Percentiles rank a stretch among this genome's conserved stretches.
phyloP scores from a whole-genome alignment of 2,113 vertebrate species.

The Clarias gariepinus region DNA sequence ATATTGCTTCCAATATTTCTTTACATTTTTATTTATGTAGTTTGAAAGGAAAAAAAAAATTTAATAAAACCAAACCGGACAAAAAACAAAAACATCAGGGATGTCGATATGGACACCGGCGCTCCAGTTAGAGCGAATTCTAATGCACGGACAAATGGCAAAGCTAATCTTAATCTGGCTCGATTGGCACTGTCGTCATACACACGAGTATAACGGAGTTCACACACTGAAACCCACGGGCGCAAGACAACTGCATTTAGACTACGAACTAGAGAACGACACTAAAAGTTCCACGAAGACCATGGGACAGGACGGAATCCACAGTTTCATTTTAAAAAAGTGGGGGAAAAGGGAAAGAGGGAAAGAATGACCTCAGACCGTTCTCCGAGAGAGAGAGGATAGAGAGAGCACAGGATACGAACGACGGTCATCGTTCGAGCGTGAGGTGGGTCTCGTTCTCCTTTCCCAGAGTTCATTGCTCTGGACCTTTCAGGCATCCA shows the following conservation, averaged over 20 bases:
- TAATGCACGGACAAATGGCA: slow-evolving; percentile 80
- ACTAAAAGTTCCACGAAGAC: slow-evolving; percentile 80
- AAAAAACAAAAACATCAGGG: slow-evolving; percentile 63
- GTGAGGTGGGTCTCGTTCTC: slow-evolving; percentile 74
- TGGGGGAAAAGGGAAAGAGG: slow-evolving; percentile 38
- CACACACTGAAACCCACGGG: slow-evolving; percentile 79
- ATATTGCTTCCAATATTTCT: slow-evolving; percentile 83
- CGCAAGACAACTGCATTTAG: slow-evolving; percentile 79
- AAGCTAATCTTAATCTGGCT: slow-evolving; percentile 82
- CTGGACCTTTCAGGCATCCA: slow-evolving; percentile 27
- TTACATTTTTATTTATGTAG: slow-evolving; percentile 80
- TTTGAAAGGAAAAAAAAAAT: slow-evolving; percentile 62
- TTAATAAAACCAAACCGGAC: neutral
- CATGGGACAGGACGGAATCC: slow-evolving; percentile 82
- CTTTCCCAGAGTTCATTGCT: slow-evolving; percentile 43
- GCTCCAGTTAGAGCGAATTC: slow-evolving; percentile 72
- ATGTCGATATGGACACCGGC: slow-evolving; percentile 80
- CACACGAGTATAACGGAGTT: slow-evolving; percentile 82
- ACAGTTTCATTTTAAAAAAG: slow-evolving; percentile 71
- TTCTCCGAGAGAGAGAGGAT: slow-evolving; percentile 68
- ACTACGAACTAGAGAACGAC: slow-evolving; percentile 84
- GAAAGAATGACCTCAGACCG: slow-evolving; percentile 42
- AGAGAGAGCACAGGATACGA: slow-evolving; percentile 69
- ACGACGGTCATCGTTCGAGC: slow-evolving; percentile 69
- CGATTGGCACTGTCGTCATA: slow-evolving; percentile 80